These are phyloP conservation scores for Astreopora myriophthalma DNA, from an alignment of 64 coral and sea anemone genomes.

Conservation along the genomic window DNA sequence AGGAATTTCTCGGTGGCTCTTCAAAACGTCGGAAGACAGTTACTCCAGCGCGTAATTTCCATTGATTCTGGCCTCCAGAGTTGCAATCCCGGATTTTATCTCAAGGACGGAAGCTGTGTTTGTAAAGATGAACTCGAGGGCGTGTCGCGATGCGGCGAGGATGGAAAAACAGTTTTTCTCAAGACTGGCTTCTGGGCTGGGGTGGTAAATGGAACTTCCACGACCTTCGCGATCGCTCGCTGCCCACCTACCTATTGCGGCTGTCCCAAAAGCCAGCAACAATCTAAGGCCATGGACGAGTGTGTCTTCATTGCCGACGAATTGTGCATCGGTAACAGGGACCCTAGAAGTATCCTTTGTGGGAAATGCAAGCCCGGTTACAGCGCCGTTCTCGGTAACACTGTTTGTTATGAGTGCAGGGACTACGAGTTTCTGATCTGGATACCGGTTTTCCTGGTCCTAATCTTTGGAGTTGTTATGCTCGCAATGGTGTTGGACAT, in stretches of 20 bases:
- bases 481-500: conserved; percentile 51
- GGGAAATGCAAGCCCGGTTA: conserved; percentile 58
- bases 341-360: conserved; percentile 61
- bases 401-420: neutral
- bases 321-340: conserved; percentile 62
- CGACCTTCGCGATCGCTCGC: neutral
- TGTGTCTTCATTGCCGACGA: neutral
- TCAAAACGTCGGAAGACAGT: conserved; percentile 5
- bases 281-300: neutral
- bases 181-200: conserved; percentile 55
- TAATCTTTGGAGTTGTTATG: neutral
- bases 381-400: conserved; percentile 19
- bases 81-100: conserved; percentile 54
- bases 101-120: conserved; percentile 4
- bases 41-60: neutral
- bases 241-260: conserved; percentile 33
- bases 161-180: conserved; percentile 46
- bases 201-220: neutral
- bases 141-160: conserved; percentile 30
- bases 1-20: conserved; percentile 13
- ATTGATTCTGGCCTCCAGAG: neutral
- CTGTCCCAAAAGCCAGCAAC: neutral
- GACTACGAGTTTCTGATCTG: neutral
- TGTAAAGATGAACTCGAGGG: neutral
- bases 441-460: neutral